phyloP scores from a whole-genome alignment of 2,113 vertebrate species.

The Notarius lentiginosus region DNA sequence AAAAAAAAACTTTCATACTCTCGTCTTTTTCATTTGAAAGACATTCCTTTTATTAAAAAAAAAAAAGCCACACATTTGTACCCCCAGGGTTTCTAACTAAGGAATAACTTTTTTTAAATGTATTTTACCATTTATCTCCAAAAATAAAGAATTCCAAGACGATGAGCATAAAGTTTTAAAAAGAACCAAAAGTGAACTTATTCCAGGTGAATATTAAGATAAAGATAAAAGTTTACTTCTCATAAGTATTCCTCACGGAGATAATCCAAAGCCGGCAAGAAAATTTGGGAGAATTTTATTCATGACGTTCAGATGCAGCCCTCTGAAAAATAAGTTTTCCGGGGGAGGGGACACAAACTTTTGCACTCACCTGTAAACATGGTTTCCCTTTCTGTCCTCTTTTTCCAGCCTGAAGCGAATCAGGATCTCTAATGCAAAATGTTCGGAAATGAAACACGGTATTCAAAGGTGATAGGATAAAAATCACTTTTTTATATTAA shows the following conservation, averaged over 20 bases:
- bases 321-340: not conserved
- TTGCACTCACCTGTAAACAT: not conserved
- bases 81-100: no score
- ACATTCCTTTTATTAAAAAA: no score
- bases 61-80: no score
- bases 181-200: not conserved
- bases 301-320: not conserved
- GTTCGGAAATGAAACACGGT: not conserved
- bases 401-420: not conserved
- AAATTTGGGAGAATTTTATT: not conserved
- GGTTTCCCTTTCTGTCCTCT: no score
- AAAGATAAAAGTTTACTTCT: not conserved
- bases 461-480: slow-evolving; percentile 46
- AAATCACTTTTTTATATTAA: slow-evolving; percentile 61
- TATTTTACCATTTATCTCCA: no score
- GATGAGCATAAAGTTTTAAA: no score
- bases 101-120: no score
- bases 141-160: not conserved
- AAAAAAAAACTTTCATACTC: no score
- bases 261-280: not conserved
- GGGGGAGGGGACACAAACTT: not conserved
- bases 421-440: not conserved
- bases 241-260: no score
- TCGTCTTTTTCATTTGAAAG: no score
- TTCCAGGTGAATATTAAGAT: not conserved